Base-by-base conservation (phyloP, 2,797 vertebrate genomes). In the Mallotus villosus region DNA sequence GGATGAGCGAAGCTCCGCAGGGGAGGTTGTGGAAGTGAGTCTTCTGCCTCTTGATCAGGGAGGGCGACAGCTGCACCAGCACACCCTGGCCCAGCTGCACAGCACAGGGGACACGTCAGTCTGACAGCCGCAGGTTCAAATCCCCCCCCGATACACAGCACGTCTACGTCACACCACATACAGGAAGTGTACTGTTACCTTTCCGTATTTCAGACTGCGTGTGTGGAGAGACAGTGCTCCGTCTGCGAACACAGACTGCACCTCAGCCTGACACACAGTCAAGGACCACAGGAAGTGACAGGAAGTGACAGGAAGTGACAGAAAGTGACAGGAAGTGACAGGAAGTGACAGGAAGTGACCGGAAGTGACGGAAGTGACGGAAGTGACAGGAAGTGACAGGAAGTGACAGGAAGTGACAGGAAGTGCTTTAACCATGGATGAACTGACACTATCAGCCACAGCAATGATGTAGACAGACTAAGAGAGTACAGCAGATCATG, bases 11-110 rank as follows among this genome's bases (percentile, higher is more conserved):
- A 0, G 97, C 95, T 1, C 97, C 98, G 3, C 97, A 99, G 0
- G 95, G 95, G 74, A 99, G 84, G 80, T 98, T 96, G 11, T 99
- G 97, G 87, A 99, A 99, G 81, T 99, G 98, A 11, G 96, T 97
- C 91, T 99, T 99, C 84, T 98, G 97, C 62, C 97, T 94, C 79
- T 97, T 99, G 83, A 99, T 94, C 17, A 99, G 89, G 19, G 98
- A 98, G 0, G 98, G 98, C 0, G 98, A 98, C 0, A 98, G 94
- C 81, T 95, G 95, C 12, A 99, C 95, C 9, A 99, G 86, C 32
- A 98, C 95, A 3, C 98, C 98, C 81, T 99, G 98, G 55, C 95
- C 96, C 63, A 99, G 92, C 97, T 99, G 73, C 24, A 24, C 21
- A 59, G 24, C 14, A 41, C 57, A 61, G 5, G 12, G n/a, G 12